Percentiles rank a stretch among this genome's conserved stretches.
Conservation (phyloP, 2,888 invertebrate genomes). For the Drosophila helvetica region DNA sequence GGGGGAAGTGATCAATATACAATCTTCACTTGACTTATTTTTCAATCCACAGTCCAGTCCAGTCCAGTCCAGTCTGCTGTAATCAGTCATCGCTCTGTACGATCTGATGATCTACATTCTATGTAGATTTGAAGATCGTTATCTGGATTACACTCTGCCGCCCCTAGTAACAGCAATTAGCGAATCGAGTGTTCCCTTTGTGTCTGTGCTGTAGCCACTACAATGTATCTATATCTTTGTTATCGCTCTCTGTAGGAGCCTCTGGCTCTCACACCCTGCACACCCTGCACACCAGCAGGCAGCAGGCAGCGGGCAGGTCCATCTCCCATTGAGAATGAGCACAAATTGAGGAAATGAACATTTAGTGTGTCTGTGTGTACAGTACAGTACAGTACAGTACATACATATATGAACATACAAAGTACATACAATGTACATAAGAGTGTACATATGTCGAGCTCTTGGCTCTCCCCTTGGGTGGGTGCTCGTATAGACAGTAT, state of each 20-base stretch:
- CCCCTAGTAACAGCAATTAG: background rate
- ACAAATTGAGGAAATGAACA: slow-evolving; percentile 75
- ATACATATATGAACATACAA: slow-evolving; percentile 12
- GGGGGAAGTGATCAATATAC: too few relatives aligned
- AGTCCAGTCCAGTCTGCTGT: background rate
- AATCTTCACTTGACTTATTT: background rate
- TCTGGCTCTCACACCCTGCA: background rate
- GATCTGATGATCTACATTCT: slow-evolving; percentile 14
- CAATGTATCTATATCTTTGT: slow-evolving; percentile 27
- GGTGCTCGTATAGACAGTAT: slow-evolving; percentile 20
- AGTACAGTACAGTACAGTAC: background rate
- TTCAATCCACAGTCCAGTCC: background rate
- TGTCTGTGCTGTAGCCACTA: slow-evolving; percentile 24
- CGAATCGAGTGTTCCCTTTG: background rate
- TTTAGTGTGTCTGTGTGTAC: slow-evolving; percentile 51
- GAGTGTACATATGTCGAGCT: slow-evolving; percentile 5
- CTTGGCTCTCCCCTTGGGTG: background rate
- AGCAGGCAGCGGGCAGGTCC: slow-evolving; percentile 19
- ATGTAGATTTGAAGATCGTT: slow-evolving; percentile 7
- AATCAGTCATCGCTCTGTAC: slow-evolving; percentile 3
- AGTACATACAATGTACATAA: slow-evolving; percentile 16
- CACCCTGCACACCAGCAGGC: too few relatives aligned
- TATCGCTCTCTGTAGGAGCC: slow-evolving; percentile 42
- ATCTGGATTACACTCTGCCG: slow-evolving; percentile 20
- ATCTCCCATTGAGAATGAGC: slow-evolving; percentile 54